Percentiles rank a stretch among this genome's conserved stretches.
Evolutionary conservation across 2,797 vertebrate species (phyloP).

Genomic region (Hydrocynus forskahlii): DNA sequence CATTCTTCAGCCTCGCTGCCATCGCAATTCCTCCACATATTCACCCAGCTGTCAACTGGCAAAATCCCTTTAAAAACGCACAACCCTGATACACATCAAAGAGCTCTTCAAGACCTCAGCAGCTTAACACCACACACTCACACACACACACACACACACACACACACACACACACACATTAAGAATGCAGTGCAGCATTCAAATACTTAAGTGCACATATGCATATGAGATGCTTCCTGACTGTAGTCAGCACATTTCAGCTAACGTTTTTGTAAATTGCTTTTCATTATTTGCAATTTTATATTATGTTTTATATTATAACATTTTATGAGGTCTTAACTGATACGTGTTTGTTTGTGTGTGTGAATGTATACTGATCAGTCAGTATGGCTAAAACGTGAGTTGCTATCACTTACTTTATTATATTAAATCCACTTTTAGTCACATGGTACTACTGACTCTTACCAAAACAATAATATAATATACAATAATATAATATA

Average conservation of each 20-base stretch:
- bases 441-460: too few species aligned
- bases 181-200: background rate
- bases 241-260: background rate
- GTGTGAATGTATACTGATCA: background rate
- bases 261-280: background rate
- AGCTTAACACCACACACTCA: conserved; percentile 76
- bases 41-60: conserved; percentile 86
- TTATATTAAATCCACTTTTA: too few species aligned
- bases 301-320: background rate
- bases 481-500: background rate
- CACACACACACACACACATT: conserved; percentile 42
- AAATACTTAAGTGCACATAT: conserved; percentile 9
- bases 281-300: background rate
- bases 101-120: conserved; percentile 87
- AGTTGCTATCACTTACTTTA: too few species aligned
- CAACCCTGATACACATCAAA: conserved; percentile 93
- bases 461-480: too few species aligned
- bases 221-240: background rate
- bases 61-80: conserved; percentile 91
- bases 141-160: conserved; percentile 40
- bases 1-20: conserved; percentile 87
- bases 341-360: too few species aligned
- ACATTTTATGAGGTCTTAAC: too few species aligned
- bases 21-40: conserved; percentile 84
- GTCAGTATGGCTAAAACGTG: background rate